Base-by-base conservation (phyloP, 2,888 invertebrate genomes). In the Volucella bombylans region DNA sequence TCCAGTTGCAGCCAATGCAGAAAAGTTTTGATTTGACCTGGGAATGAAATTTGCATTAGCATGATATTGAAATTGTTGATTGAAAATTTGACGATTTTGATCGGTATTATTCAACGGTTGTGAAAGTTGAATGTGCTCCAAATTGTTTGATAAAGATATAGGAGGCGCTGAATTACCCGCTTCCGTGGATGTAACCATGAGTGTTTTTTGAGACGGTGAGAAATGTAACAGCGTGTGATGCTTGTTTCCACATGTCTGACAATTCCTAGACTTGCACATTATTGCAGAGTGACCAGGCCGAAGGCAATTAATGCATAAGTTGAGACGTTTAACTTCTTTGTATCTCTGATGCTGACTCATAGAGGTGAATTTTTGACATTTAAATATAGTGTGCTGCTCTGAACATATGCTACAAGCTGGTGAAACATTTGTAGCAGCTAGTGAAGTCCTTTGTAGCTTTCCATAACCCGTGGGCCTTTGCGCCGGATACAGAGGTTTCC, bases 221-320 rank as follows among this genome's bases (percentile, higher is more conserved):
- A 18, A 18, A 18, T 47, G 6, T 6, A 47, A n/a, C 2, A 4
- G 47, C 6, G 47, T 47, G 12, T 47, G 6, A 47, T 47, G 47
- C n/a, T 47, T 47, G 11, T 47, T 47, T 4, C 47, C 47, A 12
- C 47, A 47, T 47, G 47, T 47, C n/a, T 47, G 47, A 47, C 47
- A 47, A 47, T 47, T 10, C 9, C 8, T 47, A n/a, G n/a, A n/a
- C n/a, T n/a, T 18, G 18, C 18, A 18, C 18, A 18, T 18, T 18
- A 18, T 1, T 18, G 18, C 18, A 18, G 18, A 18, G 18, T 1
- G 18, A 18, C 1, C 18, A 18, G 18, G 18, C 18, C 1, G 18
- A 18, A 18, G 18, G 18, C 18, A 18, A 18, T 18, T 18, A 18
- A 18, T 18, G 18, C 18, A 18, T 18, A 18, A 18, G 18, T 18